Evolutionary conservation across 1,140 invertebrate species (phyloP).

Genomic region (Octopus sinensis): DNA sequence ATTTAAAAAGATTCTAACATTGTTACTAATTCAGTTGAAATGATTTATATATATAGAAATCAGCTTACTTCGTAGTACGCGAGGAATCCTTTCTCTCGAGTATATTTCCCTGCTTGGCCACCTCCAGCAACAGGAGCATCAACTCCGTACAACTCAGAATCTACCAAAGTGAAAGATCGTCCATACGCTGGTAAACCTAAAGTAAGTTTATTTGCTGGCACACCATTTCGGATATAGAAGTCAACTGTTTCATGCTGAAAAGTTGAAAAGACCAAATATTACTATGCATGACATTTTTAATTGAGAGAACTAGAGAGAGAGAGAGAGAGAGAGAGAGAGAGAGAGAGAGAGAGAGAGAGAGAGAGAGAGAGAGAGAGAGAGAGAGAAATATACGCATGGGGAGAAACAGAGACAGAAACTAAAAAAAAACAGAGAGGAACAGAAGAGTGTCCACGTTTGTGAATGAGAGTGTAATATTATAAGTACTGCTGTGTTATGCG

Average conservation of each 20-base stretch:
- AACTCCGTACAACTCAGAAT: constrained; percentile 75
- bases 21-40: no score
- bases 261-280: constrained; percentile 1
- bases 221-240: constrained; percentile 74
- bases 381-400: no score
- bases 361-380: no score
- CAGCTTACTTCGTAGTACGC: constrained; percentile 78
- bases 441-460: no score
- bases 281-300: not conserved
- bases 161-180: constrained; percentile 74
- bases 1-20: no score
- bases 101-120: constrained; percentile 70
- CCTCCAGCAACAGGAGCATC: constrained; percentile 74
- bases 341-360: not conserved
- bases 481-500: no score
- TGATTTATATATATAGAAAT: not conserved
- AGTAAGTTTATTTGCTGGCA: constrained; percentile 75
- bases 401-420: no score
- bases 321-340: not conserved
- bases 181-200: constrained; percentile 87
- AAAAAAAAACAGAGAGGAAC: no score
- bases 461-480: no score
- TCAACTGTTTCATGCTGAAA: constrained; percentile 44
- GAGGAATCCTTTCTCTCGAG: constrained; percentile 85
- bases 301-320: not conserved